phyloP scores from a whole-genome alignment of 2,888 invertebrate species.

The Pristionchus japonicus region DNA sequence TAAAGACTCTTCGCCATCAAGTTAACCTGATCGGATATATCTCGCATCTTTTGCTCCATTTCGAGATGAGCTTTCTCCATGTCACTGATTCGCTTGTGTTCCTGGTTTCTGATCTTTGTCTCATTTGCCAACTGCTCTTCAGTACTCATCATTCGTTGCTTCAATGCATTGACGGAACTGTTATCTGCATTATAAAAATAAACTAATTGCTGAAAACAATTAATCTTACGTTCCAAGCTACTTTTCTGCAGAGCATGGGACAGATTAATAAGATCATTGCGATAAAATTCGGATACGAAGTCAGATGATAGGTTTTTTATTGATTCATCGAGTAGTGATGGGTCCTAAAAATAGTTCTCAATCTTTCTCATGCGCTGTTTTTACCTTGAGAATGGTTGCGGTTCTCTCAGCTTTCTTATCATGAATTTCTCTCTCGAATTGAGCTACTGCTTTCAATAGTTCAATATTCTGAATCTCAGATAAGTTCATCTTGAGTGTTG shows the following conservation, averaged over 20 bases:
- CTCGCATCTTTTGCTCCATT: constrained; percentile 22
- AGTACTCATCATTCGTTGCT: constrained; percentile 6
- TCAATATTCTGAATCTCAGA: constrained; percentile 44
- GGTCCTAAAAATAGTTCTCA: not conserved
- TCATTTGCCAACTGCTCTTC: not conserved
- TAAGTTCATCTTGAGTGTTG: constrained; percentile 39
- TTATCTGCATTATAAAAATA: not conserved
- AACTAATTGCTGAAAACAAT: not conserved
- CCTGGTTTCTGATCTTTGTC: constrained; percentile 20
- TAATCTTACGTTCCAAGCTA: constrained; percentile 12
- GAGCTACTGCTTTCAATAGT: constrained; percentile 44
- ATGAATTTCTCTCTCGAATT: constrained; percentile 38
- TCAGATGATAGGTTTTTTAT: constrained; percentile 42
- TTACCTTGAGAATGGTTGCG: constrained; percentile 34
- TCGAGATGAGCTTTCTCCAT: constrained; percentile 46
- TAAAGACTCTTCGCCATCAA: too few species aligned
- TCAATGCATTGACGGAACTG: not conserved
- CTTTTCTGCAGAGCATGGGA: not conserved
- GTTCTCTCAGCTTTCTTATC: constrained; percentile 36
- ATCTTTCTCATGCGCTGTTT: not conserved
- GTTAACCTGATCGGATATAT: constrained; percentile 35
- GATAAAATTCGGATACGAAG: constrained; percentile 41
- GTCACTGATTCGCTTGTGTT: constrained; percentile 39
- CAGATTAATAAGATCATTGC: constrained; percentile 35
- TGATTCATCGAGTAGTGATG: constrained; percentile 30